phyloP scores from a whole-genome alignment of 2,113 vertebrate species.

The Gallinago media region DNA sequence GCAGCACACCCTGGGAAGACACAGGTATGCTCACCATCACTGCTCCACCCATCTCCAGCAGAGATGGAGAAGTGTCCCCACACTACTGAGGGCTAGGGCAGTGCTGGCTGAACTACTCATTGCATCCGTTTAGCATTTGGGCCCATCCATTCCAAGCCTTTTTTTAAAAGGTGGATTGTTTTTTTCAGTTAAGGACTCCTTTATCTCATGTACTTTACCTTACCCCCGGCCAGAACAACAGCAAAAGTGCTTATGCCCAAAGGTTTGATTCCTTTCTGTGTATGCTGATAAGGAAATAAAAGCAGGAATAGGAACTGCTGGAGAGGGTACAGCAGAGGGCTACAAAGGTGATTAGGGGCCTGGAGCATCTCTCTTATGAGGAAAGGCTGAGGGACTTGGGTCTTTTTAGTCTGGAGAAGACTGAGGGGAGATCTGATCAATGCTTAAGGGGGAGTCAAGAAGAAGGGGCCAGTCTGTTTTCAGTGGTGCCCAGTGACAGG shows the following conservation, averaged over 20 bases:
- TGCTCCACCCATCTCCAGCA: neutral
- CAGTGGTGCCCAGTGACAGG: too few species aligned
- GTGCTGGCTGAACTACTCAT: neutral
- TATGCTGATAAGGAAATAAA: neutral
- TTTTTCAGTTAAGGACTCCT: neutral
- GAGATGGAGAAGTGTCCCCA: neutral
- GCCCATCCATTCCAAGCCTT: neutral
- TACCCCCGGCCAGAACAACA: neutral
- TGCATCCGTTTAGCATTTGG: neutral
- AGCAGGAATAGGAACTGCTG: too few species aligned
- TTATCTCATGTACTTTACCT: neutral
- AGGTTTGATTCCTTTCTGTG: neutral
- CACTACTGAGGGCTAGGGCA: neutral
- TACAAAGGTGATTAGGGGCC: too few species aligned
- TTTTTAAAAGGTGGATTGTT: neutral
- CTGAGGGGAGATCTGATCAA: too few species aligned
- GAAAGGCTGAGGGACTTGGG: too few species aligned
- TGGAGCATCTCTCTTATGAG: too few species aligned
- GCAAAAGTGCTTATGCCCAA: neutral
- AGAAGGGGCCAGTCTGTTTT: too few species aligned
- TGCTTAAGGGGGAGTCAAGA: too few species aligned
- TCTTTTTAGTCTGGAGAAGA: too few species aligned
- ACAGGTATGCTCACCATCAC: neutral
- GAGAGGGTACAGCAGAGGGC: too few species aligned
- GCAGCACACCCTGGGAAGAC: neutral